Evolutionary conservation across 2,113 vertebrate species (phyloP).

Genomic region (Catharus bicknelli): DNA sequence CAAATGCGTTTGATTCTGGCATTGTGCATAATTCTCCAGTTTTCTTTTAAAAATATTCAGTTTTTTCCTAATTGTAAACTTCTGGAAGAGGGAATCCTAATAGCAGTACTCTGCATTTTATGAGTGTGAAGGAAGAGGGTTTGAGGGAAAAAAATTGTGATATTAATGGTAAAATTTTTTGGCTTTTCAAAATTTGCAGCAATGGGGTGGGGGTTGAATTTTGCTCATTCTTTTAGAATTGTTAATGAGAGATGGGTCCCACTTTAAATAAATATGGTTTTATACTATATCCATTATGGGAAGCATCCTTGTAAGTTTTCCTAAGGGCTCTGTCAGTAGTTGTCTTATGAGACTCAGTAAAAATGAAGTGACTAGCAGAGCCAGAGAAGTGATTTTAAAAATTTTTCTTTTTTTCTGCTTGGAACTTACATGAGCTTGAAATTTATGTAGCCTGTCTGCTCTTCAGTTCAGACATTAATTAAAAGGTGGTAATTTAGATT

Average conservation of each 20-base stretch:
- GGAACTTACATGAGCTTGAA: not conserved
- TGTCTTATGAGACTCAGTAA: not conserved
- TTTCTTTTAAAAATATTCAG: not conserved
- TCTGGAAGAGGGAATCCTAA: not conserved
- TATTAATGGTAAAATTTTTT: not conserved
- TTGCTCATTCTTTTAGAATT: not conserved
- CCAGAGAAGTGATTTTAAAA: not conserved
- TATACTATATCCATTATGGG: not conserved
- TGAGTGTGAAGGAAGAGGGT: not conserved
- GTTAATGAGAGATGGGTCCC: not conserved
- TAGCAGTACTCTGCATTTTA: not conserved
- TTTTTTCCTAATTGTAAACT: not conserved
- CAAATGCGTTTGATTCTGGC: not conserved
- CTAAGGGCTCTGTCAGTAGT: not conserved
- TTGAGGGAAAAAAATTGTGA: not conserved
- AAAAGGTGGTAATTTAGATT: not conserved
- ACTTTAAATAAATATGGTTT: not conserved
- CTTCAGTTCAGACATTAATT: not conserved
- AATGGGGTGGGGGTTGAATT: not conserved
- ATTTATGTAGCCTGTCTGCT: not conserved
- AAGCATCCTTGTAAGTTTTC: not conserved
- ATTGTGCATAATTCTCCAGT: not conserved
- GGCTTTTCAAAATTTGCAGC: not conserved
- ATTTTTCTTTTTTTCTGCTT: not conserved
- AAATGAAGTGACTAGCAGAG: not conserved